Evolutionary conservation across 2,888 invertebrate genomes (phyloP).

Genomic region (Thysanoteuthis rhombus): DNA sequence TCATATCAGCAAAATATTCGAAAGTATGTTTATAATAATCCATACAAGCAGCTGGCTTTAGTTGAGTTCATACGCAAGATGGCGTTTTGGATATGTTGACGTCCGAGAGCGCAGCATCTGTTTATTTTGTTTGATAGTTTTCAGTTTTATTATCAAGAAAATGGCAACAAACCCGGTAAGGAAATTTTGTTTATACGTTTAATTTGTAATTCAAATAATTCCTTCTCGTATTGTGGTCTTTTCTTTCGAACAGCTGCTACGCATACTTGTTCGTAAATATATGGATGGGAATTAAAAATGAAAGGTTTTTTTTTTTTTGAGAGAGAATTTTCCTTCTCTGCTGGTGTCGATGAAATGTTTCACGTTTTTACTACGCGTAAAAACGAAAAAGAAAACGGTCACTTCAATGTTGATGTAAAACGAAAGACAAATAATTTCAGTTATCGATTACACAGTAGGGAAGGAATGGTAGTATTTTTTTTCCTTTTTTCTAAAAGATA

Average conservation of each 20-base stretch:
- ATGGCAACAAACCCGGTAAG: neutral
- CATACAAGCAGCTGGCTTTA: neutral
- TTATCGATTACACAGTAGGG: too few species aligned
- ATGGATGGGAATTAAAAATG: too few species aligned
- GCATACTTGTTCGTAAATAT: too few species aligned
- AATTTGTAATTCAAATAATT: neutral
- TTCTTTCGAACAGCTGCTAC: neutral
- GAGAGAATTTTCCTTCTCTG: too few species aligned
- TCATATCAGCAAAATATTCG: neutral
- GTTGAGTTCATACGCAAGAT: neutral
- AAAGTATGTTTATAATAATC: neutral
- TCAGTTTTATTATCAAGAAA: neutral
- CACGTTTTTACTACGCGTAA: too few species aligned
- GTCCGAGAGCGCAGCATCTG: neutral
- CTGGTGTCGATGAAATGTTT: too few species aligned
- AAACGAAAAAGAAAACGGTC: too few species aligned
- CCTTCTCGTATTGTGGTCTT: neutral
- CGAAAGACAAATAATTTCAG: too few species aligned
- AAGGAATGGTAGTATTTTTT: too few species aligned
- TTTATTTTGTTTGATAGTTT: neutral
- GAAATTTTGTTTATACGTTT: neutral
- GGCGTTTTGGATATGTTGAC: neutral
- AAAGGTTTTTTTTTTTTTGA: too few species aligned
- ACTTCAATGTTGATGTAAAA: too few species aligned
- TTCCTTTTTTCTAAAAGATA: too few species aligned